Conservation (phyloP, 2,113 vertebrate genomes). For the Apodemus speciosus region DNA sequence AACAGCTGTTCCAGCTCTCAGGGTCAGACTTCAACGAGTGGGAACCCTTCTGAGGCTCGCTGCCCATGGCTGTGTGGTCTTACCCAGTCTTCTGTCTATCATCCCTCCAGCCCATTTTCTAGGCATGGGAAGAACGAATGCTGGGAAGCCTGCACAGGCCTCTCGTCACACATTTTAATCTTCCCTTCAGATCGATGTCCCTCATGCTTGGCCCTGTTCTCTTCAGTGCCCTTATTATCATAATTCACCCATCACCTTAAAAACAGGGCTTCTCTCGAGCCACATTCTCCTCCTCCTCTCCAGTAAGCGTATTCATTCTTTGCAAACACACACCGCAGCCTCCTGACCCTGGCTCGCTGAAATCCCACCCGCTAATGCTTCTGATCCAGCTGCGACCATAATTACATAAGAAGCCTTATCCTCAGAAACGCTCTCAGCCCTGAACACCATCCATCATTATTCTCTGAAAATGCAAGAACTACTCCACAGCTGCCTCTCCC, state of each 20-base stretch:
- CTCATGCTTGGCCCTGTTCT: not conserved
- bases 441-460: not conserved
- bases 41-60: not conserved
- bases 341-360: conserved; percentile 65
- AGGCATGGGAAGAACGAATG: fast-evolving
- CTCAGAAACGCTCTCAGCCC: not conserved
- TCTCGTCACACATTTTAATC: not conserved
- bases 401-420: conserved; percentile 67
- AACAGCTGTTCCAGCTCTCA: not conserved
- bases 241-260: conserved; percentile 61
- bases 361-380: conserved; percentile 72
- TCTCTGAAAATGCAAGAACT: not conserved
- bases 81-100: not conserved
- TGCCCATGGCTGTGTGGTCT: fast-evolving
- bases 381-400: conserved; percentile 68
- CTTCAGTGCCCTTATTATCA: conserved; percentile 33
- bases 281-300: conserved; percentile 76
- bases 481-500: not conserved
- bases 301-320: conserved; percentile 75
- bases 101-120: not conserved
- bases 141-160: not conserved
- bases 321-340: conserved; percentile 61
- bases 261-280: conserved; percentile 73
- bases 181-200: not conserved
- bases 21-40: not conserved